phyloP scores from a whole-genome alignment of 2,888 invertebrate species.

The Pollenia griseotomentosa region DNA sequence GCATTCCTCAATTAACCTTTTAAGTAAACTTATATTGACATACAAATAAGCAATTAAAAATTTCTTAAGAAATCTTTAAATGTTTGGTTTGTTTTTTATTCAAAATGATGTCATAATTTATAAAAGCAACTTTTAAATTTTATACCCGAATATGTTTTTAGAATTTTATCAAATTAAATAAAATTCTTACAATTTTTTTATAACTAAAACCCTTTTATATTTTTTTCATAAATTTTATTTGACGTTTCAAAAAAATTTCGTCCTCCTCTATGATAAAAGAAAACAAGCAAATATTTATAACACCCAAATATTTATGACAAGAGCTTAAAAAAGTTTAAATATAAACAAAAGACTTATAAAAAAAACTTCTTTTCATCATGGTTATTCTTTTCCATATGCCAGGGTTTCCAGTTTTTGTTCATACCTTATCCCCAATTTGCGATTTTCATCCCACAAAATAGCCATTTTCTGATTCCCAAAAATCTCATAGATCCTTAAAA shows the following conservation, averaged over 20 bases:
- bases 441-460: too few species aligned
- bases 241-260: neutral
- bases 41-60: slow-evolving; percentile 1
- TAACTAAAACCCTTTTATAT: neutral
- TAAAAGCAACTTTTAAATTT: neutral
- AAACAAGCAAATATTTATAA: neutral
- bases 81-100: neutral
- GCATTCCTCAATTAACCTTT: slow-evolving; percentile 24
- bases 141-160: neutral
- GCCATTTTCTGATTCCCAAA: too few species aligned
- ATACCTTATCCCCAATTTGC: too few species aligned
- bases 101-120: slow-evolving; percentile 58
- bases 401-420: neutral
- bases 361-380: slow-evolving; percentile 10
- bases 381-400: too few species aligned
- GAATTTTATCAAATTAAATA: slow-evolving; percentile 19
- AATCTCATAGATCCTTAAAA: too few species aligned
- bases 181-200: slow-evolving; percentile 50
- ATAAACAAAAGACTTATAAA: slow-evolving; percentile 33
- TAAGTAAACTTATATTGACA: neutral
- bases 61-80: slow-evolving; percentile 46
- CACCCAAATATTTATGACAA: slow-evolving; percentile 20
- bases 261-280: neutral
- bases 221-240: slow-evolving; percentile 32
- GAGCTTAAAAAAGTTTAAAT: slow-evolving; percentile 11